phyloP scores from a whole-genome alignment of 2,797 vertebrate species.

The Pyrocephalus nanus region DNA sequence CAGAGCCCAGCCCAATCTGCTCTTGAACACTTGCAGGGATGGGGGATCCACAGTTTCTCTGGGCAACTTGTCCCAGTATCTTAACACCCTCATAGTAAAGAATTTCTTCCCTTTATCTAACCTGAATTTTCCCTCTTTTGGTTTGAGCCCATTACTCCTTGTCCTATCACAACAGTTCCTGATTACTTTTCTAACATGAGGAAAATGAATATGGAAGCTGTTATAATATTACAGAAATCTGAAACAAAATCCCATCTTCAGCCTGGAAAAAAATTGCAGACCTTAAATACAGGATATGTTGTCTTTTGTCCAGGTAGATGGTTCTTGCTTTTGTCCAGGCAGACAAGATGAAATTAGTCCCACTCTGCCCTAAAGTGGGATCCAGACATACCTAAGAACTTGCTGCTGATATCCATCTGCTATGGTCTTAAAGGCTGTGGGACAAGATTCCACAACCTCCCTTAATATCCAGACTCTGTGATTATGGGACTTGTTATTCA shows the following conservation, averaged over 20 bases:
- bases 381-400: background rate
- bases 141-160: background rate
- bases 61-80: background rate
- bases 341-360: background rate
- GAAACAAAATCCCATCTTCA: background rate
- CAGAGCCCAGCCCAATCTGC: background rate
- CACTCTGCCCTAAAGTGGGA: background rate
- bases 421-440: background rate
- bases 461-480: background rate
- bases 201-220: background rate
- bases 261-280: background rate
- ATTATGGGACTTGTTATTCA: background rate
- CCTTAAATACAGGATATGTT: background rate
- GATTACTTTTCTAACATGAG: background rate
- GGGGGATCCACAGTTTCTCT: background rate
- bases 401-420: background rate
- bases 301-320: background rate
- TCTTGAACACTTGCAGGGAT: background rate
- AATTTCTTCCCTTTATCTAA: background rate
- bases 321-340: background rate
- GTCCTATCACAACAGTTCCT: background rate
- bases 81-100: background rate
- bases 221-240: background rate
- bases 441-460: background rate
- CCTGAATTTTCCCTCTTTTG: background rate